A percentile compares a stretch with the other conserved stretches of the same genome.
Evolutionary conservation across 2,888 invertebrate genomes (phyloP).

Genomic region (Hydropsyche betteni): DNA sequence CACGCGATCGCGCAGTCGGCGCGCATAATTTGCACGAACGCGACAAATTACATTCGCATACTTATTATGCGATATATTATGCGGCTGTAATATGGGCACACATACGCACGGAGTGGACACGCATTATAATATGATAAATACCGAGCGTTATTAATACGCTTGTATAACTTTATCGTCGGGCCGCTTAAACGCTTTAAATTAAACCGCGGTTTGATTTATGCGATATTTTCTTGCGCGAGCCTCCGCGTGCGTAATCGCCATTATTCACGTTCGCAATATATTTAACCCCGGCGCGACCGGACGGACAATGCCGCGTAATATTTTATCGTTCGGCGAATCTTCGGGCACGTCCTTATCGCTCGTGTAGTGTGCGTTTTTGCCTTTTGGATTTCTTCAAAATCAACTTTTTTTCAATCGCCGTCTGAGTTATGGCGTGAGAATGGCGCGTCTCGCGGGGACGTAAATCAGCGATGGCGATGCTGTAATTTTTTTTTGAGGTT

Average conservation of each 20-base stretch:
- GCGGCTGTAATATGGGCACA: background rate
- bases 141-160: slow-evolving; percentile 17
- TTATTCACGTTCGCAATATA: slow-evolving; percentile 47
- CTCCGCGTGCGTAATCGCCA: slow-evolving; percentile 47
- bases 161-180: slow-evolving; percentile 43
- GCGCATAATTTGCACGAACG: background rate
- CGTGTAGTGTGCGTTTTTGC: slow-evolving; percentile 1
- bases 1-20: slow-evolving; percentile 11
- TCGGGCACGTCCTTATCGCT: background rate
- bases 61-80: background rate
- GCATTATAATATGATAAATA: slow-evolving; percentile 14
- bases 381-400: background rate
- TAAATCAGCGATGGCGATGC: background rate
- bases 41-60: background rate
- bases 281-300: slow-evolving; percentile 36
- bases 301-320: background rate
- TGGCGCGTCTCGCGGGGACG: background rate
- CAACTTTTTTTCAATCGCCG: background rate
- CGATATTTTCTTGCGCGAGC: slow-evolving; percentile 39
- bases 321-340: slow-evolving; percentile 29
- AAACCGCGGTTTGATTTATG: slow-evolving; percentile 44
- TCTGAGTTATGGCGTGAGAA: slow-evolving; percentile 22
- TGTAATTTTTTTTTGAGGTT: too few species aligned
- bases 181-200: slow-evolving; percentile 43
- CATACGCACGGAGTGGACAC: slow-evolving; percentile 37